Evolutionary conservation across 37 sponge, comb jelly and placozoan genomes (phyloP).

Genomic region (Haliclona indistincta): DNA sequence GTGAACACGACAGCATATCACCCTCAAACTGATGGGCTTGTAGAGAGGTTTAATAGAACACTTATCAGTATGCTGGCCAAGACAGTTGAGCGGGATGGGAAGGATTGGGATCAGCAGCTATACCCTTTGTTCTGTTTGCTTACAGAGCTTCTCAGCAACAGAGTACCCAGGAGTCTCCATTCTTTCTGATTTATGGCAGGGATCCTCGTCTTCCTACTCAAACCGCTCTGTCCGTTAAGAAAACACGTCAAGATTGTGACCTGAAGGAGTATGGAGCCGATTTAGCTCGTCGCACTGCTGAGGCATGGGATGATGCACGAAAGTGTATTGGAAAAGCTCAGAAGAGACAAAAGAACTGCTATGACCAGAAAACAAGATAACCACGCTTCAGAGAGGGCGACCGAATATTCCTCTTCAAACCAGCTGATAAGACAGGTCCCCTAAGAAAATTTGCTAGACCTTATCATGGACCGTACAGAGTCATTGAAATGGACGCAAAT

Average conservation of each 20-base stretch:
- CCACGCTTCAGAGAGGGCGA: background rate
- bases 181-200: slow-evolving; percentile 26
- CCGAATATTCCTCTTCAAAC: background rate
- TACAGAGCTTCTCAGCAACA: slow-evolving; percentile 14
- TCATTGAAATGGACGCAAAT: background rate
- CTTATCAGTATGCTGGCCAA: slow-evolving; percentile 9
- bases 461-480: slow-evolving; percentile 4
- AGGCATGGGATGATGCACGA: slow-evolving; percentile 4
- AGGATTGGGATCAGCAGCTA: slow-evolving; percentile 8
- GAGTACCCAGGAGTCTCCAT: slow-evolving; percentile 10
- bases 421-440: background rate
- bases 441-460: background rate
- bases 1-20: slow-evolving; percentile 12
- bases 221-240: background rate
- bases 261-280: slow-evolving; percentile 11
- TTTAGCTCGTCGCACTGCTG: background rate
- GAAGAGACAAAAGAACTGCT: slow-evolving; percentile 5
- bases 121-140: slow-evolving; percentile 10
- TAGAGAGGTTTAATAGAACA: background rate
- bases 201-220: slow-evolving; percentile 1
- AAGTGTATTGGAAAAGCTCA: background rate
- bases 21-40: slow-evolving; percentile 10
- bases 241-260: background rate
- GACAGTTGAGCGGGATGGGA: background rate
- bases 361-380: slow-evolving; percentile 2